Percentiles rank a stretch among this genome's conserved stretches.
phyloP scores from a whole-genome alignment of 2,888 invertebrate genomes.

The Plusia festucae region DNA sequence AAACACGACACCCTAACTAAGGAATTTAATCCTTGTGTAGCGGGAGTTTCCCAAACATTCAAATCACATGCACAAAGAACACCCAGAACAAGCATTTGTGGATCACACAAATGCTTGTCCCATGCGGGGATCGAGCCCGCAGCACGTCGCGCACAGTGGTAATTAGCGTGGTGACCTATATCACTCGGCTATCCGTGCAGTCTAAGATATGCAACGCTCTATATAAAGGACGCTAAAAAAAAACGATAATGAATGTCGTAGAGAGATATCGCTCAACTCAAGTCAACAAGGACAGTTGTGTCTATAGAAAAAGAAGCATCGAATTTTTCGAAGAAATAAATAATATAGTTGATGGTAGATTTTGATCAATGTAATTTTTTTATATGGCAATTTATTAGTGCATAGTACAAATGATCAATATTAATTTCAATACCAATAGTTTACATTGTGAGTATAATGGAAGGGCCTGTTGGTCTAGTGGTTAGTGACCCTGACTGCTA shows the following conservation, averaged over 20 bases:
- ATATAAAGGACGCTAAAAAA: not conserved
- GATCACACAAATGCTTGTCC: no score
- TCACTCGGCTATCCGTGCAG: no score
- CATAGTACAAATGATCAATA: conserved; percentile 48
- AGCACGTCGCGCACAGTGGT: no score
- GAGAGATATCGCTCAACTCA: conserved; percentile 5
- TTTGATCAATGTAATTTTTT: conserved; percentile 21
- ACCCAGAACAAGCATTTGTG: no score
- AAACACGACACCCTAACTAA: no score
- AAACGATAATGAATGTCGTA: not conserved
- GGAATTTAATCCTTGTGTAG: no score
- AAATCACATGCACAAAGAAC: no score
- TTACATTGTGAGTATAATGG: conserved; percentile 12
- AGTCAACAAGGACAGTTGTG: conserved; percentile 3
- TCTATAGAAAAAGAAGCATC: not conserved
- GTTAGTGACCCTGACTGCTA: no score
- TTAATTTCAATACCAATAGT: conserved; percentile 26
- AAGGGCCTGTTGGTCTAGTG: no score
- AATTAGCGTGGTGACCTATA: no score
- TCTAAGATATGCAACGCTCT: conserved; percentile 11
- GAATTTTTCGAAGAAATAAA: conserved; percentile 6
- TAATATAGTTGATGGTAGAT: not conserved
- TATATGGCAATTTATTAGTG: conserved; percentile 40
- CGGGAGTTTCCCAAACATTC: no score
- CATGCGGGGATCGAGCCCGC: no score